Conservation (phyloP, 2,888 invertebrate genomes). For the Drosophila prolongata region DNA sequence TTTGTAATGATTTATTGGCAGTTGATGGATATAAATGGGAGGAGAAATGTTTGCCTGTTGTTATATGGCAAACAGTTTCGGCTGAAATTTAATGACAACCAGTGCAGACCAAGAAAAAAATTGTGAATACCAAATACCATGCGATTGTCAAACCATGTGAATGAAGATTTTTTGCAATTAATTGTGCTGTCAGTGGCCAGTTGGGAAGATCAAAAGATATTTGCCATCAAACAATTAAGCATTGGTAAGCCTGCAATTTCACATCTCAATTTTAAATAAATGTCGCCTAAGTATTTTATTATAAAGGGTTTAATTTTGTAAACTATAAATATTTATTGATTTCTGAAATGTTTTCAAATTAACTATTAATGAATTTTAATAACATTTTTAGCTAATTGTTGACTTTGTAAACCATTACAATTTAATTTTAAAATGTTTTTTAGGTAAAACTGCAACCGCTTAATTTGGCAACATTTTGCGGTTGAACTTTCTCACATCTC, state of each 20-base stretch:
- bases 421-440: constrained; percentile 3
- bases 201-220: background rate
- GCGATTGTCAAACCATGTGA: constrained; percentile 17
- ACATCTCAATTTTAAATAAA: background rate
- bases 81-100: constrained; percentile 21
- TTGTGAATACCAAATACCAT: background rate
- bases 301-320: no score
- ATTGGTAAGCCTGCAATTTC: background rate
- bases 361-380: background rate
- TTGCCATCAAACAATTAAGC: constrained; percentile 5
- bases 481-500: constrained; percentile 66
- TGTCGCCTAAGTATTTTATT: no score
- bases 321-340: no score
- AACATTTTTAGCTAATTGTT: background rate
- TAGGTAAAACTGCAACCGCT: constrained; percentile 42
- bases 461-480: constrained; percentile 70
- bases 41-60: constrained; percentile 22
- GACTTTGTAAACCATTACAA: background rate
- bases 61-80: constrained; percentile 40
- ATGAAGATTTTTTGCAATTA: constrained; percentile 22
- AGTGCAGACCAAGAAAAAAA: constrained; percentile 19
- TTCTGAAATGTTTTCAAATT: background rate
- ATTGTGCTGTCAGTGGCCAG: constrained; percentile 12
- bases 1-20: constrained; percentile 59
- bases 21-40: constrained; percentile 45